Conservation (phyloP, 2,797 vertebrate species). For the Sphaeramia orbicularis region DNA sequence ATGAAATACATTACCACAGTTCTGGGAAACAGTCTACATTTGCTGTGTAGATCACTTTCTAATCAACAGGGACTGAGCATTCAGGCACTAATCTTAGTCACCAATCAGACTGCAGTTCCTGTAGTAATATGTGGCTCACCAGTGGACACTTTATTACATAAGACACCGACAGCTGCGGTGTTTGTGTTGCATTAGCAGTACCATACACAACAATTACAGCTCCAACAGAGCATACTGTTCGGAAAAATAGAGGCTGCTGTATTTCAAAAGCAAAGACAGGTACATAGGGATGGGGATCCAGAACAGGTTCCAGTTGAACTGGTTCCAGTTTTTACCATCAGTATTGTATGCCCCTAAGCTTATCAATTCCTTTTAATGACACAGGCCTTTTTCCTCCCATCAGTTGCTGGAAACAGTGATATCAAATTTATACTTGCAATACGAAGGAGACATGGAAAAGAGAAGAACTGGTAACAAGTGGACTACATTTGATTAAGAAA, state of each 20-base stretch:
- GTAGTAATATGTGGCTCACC: neutral
- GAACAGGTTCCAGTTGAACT: no score
- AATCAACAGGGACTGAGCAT: neutral
- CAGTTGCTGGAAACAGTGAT: no score
- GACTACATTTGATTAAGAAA: no score
- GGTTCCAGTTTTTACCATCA: no score
- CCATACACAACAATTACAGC: neutral
- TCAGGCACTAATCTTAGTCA: neutral
- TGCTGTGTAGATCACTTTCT: neutral
- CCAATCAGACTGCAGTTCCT: conserved; percentile 4
- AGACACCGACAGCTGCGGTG: conserved; percentile 5
- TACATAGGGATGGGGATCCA: no score
- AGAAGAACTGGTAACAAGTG: no score
- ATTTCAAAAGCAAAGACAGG: neutral
- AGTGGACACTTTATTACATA: conserved; percentile 8
- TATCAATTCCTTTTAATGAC: no score
- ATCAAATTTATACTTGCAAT: no score
- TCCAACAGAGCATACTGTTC: neutral
- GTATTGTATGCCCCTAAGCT: no score
- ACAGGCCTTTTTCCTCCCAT: no score
- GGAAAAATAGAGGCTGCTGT: conserved; percentile 2
- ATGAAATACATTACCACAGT: neutral
- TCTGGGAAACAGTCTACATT: neutral
- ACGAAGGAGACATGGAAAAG: no score
- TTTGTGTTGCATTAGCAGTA: neutral